Evolutionary conservation across 1,140 invertebrate genomes (phyloP).

Genomic region (Mercenaria mercenaria): DNA sequence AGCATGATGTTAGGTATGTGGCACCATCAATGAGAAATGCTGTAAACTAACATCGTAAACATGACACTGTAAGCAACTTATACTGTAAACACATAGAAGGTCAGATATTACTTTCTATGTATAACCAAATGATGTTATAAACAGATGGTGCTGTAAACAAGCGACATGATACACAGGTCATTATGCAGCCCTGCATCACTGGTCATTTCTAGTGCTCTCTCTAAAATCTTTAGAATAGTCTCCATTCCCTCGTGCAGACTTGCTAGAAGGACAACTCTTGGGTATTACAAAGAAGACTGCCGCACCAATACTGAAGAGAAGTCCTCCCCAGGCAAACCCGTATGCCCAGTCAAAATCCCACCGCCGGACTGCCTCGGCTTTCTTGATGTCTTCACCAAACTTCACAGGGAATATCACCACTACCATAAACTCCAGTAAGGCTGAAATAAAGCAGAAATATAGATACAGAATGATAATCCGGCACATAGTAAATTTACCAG

Average conservation of each 20-base stretch:
- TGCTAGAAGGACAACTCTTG: background rate
- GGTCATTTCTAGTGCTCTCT: too few relatives aligned
- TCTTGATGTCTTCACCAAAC: constrained; percentile 69
- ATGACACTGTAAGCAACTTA: too few relatives aligned
- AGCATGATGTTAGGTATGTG: too few relatives aligned
- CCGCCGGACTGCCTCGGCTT: constrained; percentile 54
- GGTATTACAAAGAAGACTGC: constrained; percentile 69
- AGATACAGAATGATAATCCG: too few relatives aligned
- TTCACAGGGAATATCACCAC: constrained; percentile 72
- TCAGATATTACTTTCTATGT: too few relatives aligned
- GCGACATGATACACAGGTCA: too few relatives aligned
- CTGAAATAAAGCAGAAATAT: constrained; percentile 59
- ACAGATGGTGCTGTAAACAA: too few relatives aligned
- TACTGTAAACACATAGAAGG: too few relatives aligned
- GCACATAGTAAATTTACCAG: background rate
- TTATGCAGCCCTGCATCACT: too few relatives aligned
- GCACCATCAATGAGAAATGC: too few relatives aligned
- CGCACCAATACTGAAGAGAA: constrained; percentile 71
- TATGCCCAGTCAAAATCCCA: constrained; percentile 77
- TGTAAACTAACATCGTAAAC: too few relatives aligned
- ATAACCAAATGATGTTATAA: too few relatives aligned
- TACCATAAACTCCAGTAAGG: constrained; percentile 66
- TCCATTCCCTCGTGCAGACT: background rate
- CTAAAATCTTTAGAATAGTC: background rate
- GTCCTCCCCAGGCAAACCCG: constrained; percentile 74